Base-by-base conservation (phyloP, 53 echinoderm and acorn worm species). In the Hippasteria phrygiana region DNA sequence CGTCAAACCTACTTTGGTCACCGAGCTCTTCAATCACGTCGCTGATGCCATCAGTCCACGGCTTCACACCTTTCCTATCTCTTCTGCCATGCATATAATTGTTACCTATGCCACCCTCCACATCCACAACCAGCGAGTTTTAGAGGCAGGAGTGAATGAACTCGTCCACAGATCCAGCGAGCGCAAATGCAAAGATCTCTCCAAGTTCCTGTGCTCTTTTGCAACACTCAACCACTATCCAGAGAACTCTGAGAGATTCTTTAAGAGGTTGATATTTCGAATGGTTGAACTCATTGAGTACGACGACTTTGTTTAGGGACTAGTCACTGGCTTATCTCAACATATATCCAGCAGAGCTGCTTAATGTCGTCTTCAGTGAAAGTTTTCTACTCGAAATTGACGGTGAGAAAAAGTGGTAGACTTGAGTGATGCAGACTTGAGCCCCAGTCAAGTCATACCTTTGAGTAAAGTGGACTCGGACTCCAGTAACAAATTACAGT, bases 111-210 rank as follows among this genome's bases (percentile, higher is more conserved):
- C 96, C 51, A 90, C 96, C 10, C 80, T 96, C 42, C 96, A 92
- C 86, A 88, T 96, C 78, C 82, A 75, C 65, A 80, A 96, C 62
- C 34, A 83, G 22, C 67, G 62, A 14, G 87, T 96, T 35, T 76
- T 92, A 38, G 91, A 94, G 55, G 73, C 43, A 6, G 86, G 90
- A 14, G 92, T 94, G 12, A 38, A 63, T 48, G 88, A 80, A 55
- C 84, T 90, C 36, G 32, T 80, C 0, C 14, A 28, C 0, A 74
- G 91, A 65, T 62, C 77, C 69, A 45, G 80, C 5, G 72, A 92
- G 56, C 92, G 96, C 80, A 90, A 94, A 24, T 92, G 94, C 35
- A 96, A 96, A 78, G 96, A 96, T 67, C 72, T 92, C 22, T 88
- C 94, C 55, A 96, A 96, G 43, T 74, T 92, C 45, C 37, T 96